Percentiles rank a stretch among this genome's conserved stretches.
These are phyloP conservation scores for Ptychadena robeensis DNA, from an alignment of 2,797 vertebrate species.

Conservation along the genomic window DNA sequence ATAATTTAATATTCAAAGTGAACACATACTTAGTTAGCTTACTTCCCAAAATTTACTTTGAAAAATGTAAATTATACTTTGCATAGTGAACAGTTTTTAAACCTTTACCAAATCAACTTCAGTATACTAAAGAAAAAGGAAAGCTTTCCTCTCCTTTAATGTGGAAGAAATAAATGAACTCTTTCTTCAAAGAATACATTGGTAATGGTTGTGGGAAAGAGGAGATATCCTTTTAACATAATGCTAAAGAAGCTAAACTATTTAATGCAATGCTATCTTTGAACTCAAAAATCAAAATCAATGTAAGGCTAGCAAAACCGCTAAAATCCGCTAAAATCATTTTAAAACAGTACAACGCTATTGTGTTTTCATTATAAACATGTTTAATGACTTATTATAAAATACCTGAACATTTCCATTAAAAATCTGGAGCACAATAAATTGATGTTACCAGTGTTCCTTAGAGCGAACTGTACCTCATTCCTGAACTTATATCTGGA, in stretches of 20 bases:
- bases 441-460: conserved; percentile 10
- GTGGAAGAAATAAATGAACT: not conserved
- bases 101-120: not conserved
- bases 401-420: conserved; percentile 23
- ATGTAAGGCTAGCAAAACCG: not conserved
- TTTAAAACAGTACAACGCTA: not conserved
- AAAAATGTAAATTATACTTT: too few relatives aligned
- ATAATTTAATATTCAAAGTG: too few relatives aligned
- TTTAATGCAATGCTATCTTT: not conserved
- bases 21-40: too few relatives aligned
- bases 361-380: conserved; percentile 28
- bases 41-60: too few relatives aligned
- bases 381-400: conserved; percentile 32
- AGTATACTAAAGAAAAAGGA: not conserved
- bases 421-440: conserved; percentile 15
- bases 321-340: not conserved
- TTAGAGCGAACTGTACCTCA: conserved; percentile 25
- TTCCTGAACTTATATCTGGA: conserved; percentile 31
- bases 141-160: not conserved
- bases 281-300: not conserved
- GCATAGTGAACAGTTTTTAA: not conserved
- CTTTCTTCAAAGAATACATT: not conserved
- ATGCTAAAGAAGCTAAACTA: not conserved
- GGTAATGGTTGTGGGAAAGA: not conserved
- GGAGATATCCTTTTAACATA: not conserved